Conservation (phyloP, 2,797 vertebrate species). For the Merluccius polli region DNA sequence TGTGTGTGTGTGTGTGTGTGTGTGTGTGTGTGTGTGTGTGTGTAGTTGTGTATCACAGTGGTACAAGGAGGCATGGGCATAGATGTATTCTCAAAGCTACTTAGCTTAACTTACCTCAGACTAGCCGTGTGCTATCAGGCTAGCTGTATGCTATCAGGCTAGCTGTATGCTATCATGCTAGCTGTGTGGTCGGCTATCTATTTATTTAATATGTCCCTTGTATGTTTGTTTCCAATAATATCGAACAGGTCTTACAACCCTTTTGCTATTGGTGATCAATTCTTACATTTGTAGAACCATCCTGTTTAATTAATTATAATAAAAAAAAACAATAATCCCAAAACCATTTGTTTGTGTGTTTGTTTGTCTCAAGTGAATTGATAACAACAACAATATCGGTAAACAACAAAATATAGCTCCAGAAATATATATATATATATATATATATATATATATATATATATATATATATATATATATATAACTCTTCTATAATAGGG, state of each 20-base stretch:
- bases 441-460: too few species aligned
- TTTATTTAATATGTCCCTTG: slow-evolving; percentile 61
- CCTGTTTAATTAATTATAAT: slow-evolving; percentile 67
- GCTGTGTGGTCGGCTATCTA: neutral
- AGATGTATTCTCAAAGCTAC: slow-evolving; percentile 64
- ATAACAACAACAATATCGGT: neutral
- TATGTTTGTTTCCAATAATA: slow-evolving; percentile 65
- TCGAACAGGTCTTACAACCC: slow-evolving; percentile 63
- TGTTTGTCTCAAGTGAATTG: neutral
- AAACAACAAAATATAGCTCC: neutral
- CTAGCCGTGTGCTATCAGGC: neutral
- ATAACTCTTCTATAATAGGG: too few species aligned
- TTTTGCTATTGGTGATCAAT: slow-evolving; percentile 70
- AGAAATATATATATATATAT: too few species aligned
- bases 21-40: slow-evolving; percentile 10
- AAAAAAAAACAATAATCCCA: slow-evolving; percentile 47
- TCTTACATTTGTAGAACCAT: slow-evolving; percentile 71
- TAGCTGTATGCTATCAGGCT: neutral
- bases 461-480: too few species aligned
- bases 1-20: slow-evolving; percentile 4
- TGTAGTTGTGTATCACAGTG: slow-evolving; percentile 24
- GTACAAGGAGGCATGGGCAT: slow-evolving; percentile 35
- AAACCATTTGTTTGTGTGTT: neutral
- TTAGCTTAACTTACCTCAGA: slow-evolving; percentile 66
- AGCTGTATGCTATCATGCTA: neutral